Conservation (phyloP, 2,888 invertebrate genomes). For the Leptopilina drosophilae region DNA sequence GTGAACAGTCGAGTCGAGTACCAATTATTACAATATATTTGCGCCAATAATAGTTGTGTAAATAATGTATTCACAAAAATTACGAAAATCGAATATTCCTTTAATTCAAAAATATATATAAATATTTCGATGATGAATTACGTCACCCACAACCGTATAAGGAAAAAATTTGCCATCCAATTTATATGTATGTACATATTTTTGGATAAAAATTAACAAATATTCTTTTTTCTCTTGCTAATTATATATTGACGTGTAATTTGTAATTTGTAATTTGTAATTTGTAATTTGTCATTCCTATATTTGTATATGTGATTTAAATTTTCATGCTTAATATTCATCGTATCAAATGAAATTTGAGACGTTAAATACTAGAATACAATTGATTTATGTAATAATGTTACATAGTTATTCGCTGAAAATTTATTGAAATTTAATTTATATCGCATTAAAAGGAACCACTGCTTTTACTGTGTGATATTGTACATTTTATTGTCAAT, state of each 20-base stretch:
- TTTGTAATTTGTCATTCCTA: neutral
- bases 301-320: neutral
- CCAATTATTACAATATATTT: conserved; percentile 45
- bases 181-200: neutral
- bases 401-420: neutral
- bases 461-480: neutral
- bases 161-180: no score
- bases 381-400: neutral
- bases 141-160: no score
- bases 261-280: no score
- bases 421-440: conserved; percentile 1
- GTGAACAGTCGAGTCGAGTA: conserved; percentile 40
- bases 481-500: neutral
- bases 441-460: neutral
- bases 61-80: neutral
- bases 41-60: neutral
- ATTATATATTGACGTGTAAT: neutral
- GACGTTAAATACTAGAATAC: neutral
- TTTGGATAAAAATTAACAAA: neutral
- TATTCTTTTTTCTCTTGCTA: no score
- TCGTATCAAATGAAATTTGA: neutral
- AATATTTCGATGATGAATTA: no score
- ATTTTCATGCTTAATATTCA: no score
- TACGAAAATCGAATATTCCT: neutral
- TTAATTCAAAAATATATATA: neutral